Conservation (phyloP, 2,113 vertebrate species). For the Pygoscelis adeliae region DNA sequence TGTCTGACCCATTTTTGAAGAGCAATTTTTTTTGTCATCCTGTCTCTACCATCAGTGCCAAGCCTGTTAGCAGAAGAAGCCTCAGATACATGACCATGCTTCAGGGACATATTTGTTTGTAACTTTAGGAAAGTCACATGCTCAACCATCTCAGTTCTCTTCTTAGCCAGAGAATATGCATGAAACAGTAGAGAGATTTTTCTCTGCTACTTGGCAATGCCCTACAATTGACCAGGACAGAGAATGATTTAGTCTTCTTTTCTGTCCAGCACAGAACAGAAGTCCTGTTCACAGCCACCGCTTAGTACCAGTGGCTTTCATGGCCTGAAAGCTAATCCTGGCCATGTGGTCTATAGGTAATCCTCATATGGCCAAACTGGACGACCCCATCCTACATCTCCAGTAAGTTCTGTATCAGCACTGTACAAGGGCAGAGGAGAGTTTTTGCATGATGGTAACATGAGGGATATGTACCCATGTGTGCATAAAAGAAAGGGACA, state of each 20-base stretch:
- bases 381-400: not conserved
- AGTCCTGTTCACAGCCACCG: not conserved
- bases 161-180: not conserved
- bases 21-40: not conserved
- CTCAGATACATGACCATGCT: not conserved
- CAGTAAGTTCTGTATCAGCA: not conserved
- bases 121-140: not conserved
- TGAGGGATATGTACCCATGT: not conserved
- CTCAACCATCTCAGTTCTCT: not conserved
- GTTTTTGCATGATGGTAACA: not conserved
- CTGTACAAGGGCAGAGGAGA: not conserved
- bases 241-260: not conserved
- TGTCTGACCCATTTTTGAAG: not conserved
- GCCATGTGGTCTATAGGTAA: not conserved
- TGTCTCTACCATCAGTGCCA: not conserved
- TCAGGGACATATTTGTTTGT: not conserved
- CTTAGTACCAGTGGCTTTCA: not conserved
- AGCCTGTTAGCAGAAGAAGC: not conserved
- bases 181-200: not conserved
- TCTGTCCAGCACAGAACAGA: not conserved
- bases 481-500: not conserved
- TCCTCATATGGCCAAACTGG: not conserved
- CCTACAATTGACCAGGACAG: not conserved
- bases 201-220: not conserved
- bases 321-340: not conserved